phyloP scores from a whole-genome alignment of 2,113 vertebrate genomes.

The Euleptes europaea region DNA sequence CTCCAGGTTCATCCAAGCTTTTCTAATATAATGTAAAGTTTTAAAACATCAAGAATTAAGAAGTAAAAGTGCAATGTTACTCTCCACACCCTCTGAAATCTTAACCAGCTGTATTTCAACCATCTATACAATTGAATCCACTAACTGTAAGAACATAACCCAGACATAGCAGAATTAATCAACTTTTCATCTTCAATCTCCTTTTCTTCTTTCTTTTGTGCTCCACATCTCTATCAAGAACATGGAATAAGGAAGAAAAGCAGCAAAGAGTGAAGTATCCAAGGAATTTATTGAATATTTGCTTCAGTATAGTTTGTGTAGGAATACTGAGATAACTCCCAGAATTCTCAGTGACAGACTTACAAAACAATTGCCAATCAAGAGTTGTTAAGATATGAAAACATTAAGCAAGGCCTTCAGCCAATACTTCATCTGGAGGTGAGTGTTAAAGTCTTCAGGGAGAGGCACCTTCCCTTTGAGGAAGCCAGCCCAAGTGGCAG shows the following conservation, averaged over 20 bases:
- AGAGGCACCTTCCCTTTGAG: slow-evolving; percentile 53
- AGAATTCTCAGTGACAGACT: slow-evolving; percentile 51
- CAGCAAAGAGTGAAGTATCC: slow-evolving; percentile 65
- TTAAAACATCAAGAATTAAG: not conserved
- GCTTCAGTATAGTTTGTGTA: slow-evolving; percentile 68
- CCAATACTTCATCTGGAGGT: slow-evolving; percentile 26
- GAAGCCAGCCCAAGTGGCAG: slow-evolving; percentile 41
- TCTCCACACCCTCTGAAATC: slow-evolving; percentile 16
- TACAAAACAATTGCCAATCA: slow-evolving; percentile 41
- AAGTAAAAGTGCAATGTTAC: not conserved
- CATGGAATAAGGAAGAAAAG: slow-evolving; percentile 60
- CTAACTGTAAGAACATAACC: slow-evolving; percentile 9
- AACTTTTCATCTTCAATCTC: not conserved
- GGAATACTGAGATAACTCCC: slow-evolving; percentile 54
- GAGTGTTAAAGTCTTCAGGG: slow-evolving; percentile 47
- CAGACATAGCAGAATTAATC: slow-evolving; percentile 18
- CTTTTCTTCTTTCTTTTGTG: not conserved
- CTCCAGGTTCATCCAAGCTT: not conserved
- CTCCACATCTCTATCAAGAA: not conserved
- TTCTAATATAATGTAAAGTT: not conserved
- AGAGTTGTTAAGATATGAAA: slow-evolving; percentile 57
- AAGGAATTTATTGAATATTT: slow-evolving; percentile 78
- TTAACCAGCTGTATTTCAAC: slow-evolving; percentile 10
- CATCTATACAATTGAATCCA: not conserved
- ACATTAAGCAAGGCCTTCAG: slow-evolving; percentile 46